Evolutionary conservation across 2,888 invertebrate species (phyloP), one percentile per base, ranked within the genome.

Genomic region (Agonopterix arenella): DNA sequence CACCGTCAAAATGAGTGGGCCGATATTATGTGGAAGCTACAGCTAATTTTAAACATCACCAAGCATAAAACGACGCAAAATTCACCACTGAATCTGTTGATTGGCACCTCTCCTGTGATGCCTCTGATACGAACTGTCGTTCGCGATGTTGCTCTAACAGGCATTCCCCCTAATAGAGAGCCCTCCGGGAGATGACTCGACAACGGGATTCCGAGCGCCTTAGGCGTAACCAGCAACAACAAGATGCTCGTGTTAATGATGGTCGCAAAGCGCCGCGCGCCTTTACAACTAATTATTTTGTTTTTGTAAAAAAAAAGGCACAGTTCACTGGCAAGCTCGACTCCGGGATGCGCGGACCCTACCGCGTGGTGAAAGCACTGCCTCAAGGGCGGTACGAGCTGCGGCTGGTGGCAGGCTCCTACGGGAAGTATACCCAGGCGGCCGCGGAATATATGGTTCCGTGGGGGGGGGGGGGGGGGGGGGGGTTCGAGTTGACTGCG

Each of bases 261-360:
- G 28, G 41, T 4, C 40, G 51, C 8, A 37, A 36, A 1, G 28
- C 38, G 8, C 56, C 50, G 1, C 47, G 49, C 1, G 4, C 8
- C 4, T 57, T 47, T 44, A 11, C 45, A 11, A 5, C 45, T 10
- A 38, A 47, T 2, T 47, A 45, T n/a, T n/a, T 45, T 41, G 52
- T 49, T 11, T 52, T 49, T 50, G 52, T 52, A 2, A 44, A 5
- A 8, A 52, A 52, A 41, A 28, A 9, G 4, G n/a, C 36, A 7
- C 54, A 54, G 46, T 44, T 46, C 10, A 50, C 46, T 1, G 54
- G 54, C 16, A 52, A 54, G 44, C 46, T 54, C 8, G 52, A 54
- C 44, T 48, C 52, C 36, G 48, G 52, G 5, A 54, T 54, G 54
- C 46, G 52, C 8, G 54, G 54, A n/a, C 54, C 54, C n/a, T 54